Conservation (phyloP, 2,113 vertebrate species). For the Mixornis gularis region DNA sequence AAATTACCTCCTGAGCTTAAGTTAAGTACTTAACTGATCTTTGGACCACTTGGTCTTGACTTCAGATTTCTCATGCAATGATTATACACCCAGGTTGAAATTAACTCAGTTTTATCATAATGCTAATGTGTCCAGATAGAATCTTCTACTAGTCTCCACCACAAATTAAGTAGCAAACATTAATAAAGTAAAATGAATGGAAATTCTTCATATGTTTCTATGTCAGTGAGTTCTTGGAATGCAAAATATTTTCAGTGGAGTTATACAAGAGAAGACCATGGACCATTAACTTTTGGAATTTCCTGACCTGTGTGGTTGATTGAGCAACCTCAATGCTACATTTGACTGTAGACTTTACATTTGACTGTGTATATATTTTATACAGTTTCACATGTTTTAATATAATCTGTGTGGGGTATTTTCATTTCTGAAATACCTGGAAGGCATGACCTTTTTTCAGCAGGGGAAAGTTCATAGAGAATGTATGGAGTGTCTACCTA, state of each 20-base stretch:
- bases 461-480: not conserved
- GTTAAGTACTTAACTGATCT: not conserved
- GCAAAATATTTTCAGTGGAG: not conserved
- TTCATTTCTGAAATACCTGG: not conserved
- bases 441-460: not conserved
- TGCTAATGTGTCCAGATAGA: not conserved
- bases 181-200: slow-evolving; percentile 15
- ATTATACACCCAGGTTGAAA: not conserved
- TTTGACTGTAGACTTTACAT: not conserved
- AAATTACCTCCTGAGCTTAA: not conserved
- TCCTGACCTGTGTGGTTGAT: slow-evolving; percentile 46
- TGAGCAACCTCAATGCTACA: slow-evolving; percentile 25
- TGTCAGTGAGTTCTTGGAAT: slow-evolving; percentile 22
- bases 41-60: not conserved
- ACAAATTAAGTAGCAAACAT: not conserved
- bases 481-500: not conserved
- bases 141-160: not conserved
- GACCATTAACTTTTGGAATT: slow-evolving; percentile 53
- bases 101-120: not conserved
- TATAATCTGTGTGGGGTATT: not conserved
- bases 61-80: not conserved
- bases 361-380: not conserved
- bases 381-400: not conserved
- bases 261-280: slow-evolving; percentile 9
- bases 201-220: not conserved